A percentile compares a stretch with the other conserved stretches of the same genome.
phyloP scores from a whole-genome alignment of 2,797 vertebrate species.

The Propithecus perrieri region DNA sequence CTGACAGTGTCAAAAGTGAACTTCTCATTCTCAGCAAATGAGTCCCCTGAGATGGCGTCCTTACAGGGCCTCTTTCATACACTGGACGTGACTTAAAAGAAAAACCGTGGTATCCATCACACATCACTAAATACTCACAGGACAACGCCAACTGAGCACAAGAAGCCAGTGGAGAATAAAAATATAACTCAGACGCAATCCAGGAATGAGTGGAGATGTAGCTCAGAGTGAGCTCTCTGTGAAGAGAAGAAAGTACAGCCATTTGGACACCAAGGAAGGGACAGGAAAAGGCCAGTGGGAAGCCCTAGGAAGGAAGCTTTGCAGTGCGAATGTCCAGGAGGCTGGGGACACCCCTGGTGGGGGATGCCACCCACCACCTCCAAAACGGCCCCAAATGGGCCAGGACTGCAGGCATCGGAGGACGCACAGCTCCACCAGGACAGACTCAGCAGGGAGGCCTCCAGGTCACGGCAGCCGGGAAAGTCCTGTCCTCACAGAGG shows the following conservation, averaged over 20 bases:
- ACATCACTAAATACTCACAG: not conserved
- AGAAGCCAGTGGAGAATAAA: not conserved
- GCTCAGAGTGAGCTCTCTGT: not conserved
- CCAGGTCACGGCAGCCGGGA: not conserved
- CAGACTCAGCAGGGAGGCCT: fast-evolving
- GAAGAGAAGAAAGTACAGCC: not conserved
- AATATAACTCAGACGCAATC: not conserved
- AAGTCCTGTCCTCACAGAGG: too few relatives aligned
- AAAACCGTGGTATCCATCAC: fast-evolving
- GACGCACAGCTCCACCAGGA: not conserved
- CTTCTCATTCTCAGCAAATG: not conserved
- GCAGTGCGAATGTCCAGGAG: not conserved
- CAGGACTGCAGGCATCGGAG: not conserved
- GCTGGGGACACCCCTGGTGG: too few relatives aligned
- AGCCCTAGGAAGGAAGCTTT: not conserved
- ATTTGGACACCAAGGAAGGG: not conserved
- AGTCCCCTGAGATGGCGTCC: not conserved
- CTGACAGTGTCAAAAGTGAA: too few relatives aligned
- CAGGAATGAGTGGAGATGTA: not conserved
- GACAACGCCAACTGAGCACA: not conserved
- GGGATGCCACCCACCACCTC: not conserved
- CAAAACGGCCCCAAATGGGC: not conserved
- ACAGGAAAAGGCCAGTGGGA: not conserved
- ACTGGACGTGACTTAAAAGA: too few relatives aligned
- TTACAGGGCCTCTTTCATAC: not conserved